Base-by-base conservation (phyloP, 2,797 vertebrate genomes). In the Notolabrus celidotus region DNA sequence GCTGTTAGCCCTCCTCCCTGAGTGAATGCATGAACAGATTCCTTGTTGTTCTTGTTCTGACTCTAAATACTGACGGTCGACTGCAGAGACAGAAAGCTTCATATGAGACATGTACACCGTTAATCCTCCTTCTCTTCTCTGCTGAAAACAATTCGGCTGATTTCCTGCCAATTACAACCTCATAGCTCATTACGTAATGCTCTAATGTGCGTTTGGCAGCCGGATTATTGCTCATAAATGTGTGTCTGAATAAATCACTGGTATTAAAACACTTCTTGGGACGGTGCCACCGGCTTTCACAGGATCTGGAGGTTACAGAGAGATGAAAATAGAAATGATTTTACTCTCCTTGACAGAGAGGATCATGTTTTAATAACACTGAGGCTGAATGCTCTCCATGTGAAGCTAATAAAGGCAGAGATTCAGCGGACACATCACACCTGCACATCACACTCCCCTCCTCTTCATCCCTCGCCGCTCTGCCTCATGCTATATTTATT, bases 361-460 rank as follows among this genome's bases (percentile, higher is more conserved):
- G 41, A 53, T 54, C 38, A 45, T 27, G 72, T 14, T 79, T 77
- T 74, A 74, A 82, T 67, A 60, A 59, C 47, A 46, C 34, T 25
- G 45, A 39, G 15, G 52, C 69, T 68, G 52, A 66, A 74, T 11
- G 9, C 33, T 34, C n/a, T n/a, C 71, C 61, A 49, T 14, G 20
- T 42, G 49, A 3, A 39, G 55, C 58, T 74, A 65, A 80, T 50
- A 53, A 74, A 69, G 27, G 25, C 62, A 12, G 34, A 12, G 34
- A 36, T 36, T 36, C 34, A 79, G 43, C 63, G 23, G 50, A 46
- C 58, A 36, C 57, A 51, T 82, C 63, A 68, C 84, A 86, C 79
- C 67, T 71, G 70, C 60, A 70, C 43, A 71, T 87, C 83, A 74
- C 88, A 83, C 81, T 63, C 74, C 38, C 68, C 80, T 70, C 69